Percentiles rank a stretch among this genome's conserved stretches.
phyloP scores from a whole-genome alignment of 2,797 vertebrate genomes.

The Sternotherus odoratus region DNA sequence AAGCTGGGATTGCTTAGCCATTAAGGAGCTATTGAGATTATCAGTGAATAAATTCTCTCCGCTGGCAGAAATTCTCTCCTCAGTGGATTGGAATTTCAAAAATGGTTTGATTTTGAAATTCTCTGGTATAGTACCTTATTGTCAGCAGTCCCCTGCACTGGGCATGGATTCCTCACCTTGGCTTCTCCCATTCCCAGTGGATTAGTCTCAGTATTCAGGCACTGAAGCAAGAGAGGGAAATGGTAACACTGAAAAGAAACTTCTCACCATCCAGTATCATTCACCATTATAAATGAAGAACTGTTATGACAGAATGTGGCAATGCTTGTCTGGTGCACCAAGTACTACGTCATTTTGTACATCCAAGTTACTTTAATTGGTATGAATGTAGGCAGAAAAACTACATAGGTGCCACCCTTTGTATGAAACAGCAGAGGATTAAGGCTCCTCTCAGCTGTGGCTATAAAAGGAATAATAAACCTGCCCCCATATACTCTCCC shows the following conservation, averaged over 20 bases:
- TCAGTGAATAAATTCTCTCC: background rate
- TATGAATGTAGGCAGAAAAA: background rate
- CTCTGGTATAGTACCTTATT: slow-evolving; percentile 30
- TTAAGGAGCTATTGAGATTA: slow-evolving; percentile 43
- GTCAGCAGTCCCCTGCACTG: background rate
- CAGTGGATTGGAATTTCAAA: no score
- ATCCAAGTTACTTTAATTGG: background rate
- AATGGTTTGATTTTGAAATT: background rate
- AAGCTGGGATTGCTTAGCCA: background rate
- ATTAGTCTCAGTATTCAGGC: background rate
- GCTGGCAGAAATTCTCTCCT: slow-evolving; percentile 26
- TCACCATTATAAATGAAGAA: fast-evolving
- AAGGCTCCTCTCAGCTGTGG: background rate
- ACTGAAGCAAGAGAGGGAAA: slow-evolving; percentile 33
- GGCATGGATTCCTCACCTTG: background rate
- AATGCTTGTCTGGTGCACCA: fast-evolving
- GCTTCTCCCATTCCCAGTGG: background rate
- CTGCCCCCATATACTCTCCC: background rate
- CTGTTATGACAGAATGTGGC: background rate
- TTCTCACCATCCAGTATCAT: background rate
- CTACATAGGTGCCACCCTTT: slow-evolving; percentile 34
- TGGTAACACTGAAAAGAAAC: fast-evolving
- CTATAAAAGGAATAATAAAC: slow-evolving; percentile 52
- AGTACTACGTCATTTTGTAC: fast-evolving
- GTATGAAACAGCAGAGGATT: background rate